phyloP scores from a whole-genome alignment of 2,113 vertebrate genomes.

The Rhea americana region DNA sequence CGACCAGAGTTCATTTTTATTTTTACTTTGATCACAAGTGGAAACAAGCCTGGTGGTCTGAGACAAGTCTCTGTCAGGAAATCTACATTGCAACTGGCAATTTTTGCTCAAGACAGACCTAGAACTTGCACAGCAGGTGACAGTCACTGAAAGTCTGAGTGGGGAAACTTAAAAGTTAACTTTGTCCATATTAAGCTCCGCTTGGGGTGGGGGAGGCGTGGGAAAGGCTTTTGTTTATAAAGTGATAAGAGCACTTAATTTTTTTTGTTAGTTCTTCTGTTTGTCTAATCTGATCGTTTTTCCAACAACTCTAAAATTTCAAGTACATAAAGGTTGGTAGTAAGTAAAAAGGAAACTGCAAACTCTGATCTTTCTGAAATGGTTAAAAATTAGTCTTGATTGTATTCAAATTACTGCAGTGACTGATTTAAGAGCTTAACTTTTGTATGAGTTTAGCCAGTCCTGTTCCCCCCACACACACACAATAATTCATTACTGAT shows the following conservation, averaged over 20 bases:
- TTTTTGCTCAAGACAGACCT: background rate
- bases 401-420: slow-evolving; percentile 54
- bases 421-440: slow-evolving; percentile 82
- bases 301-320: background rate
- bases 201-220: background rate
- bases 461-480: background rate
- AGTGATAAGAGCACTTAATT: background rate
- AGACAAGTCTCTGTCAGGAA: background rate
- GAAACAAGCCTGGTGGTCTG: background rate
- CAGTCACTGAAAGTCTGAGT: background rate
- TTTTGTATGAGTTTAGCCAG: slow-evolving; percentile 72
- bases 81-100: background rate
- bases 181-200: background rate
- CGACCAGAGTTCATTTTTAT: background rate
- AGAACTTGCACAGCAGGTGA: background rate
- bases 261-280: background rate
- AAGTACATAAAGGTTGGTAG: background rate
- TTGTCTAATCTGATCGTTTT: background rate
- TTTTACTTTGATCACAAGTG: slow-evolving; percentile 20
- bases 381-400: slow-evolving; percentile 34
- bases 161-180: background rate
- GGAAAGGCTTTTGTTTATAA: background rate
- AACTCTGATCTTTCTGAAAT: background rate
- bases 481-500: slow-evolving; percentile 80
- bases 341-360: background rate